Percentiles rank a stretch among this genome's conserved stretches.
Conservation (phyloP, 2,888 invertebrate genomes). For the Doris montereyensis region DNA sequence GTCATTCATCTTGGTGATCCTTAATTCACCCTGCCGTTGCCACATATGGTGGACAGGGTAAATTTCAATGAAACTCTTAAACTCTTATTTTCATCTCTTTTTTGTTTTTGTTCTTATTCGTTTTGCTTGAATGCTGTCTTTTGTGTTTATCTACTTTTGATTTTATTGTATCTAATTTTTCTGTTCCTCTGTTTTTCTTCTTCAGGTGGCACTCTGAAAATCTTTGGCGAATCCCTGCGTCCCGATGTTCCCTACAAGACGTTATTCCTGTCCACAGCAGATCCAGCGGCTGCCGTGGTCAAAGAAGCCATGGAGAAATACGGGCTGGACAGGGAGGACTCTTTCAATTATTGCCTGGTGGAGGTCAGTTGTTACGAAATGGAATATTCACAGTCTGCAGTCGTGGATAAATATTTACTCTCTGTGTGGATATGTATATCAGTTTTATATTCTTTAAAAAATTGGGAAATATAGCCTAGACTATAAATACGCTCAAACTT, state of each 20-base stretch:
- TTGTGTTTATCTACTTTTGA: no score
- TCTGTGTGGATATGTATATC: not conserved
- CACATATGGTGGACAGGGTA: no score
- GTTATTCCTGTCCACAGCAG: constrained; percentile 90
- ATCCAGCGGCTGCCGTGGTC: constrained; percentile 93
- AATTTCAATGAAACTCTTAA: no score
- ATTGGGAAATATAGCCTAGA: no score
- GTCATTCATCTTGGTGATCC: no score
- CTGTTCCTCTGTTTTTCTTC: not conserved
- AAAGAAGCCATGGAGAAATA: constrained; percentile 98
- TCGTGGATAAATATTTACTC: no score
- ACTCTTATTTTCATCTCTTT: no score
- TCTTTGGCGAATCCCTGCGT: constrained; percentile 96
- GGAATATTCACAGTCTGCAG: no score
- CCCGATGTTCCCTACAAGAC: constrained; percentile 99
- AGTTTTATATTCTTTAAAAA: no score
- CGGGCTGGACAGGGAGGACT: constrained; percentile 91
- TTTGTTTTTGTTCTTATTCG: no score
- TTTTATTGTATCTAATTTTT: not conserved
- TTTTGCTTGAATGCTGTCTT: not conserved
- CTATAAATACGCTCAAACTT: no score
- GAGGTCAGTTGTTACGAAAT: constrained; percentile 85
- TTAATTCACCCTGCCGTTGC: no score
- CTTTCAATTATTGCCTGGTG: constrained; percentile 92
- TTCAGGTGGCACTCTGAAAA: constrained; percentile 77